Evolutionary conservation across 2,797 vertebrate species (phyloP).

Genomic region (Sparus aurata): DNA sequence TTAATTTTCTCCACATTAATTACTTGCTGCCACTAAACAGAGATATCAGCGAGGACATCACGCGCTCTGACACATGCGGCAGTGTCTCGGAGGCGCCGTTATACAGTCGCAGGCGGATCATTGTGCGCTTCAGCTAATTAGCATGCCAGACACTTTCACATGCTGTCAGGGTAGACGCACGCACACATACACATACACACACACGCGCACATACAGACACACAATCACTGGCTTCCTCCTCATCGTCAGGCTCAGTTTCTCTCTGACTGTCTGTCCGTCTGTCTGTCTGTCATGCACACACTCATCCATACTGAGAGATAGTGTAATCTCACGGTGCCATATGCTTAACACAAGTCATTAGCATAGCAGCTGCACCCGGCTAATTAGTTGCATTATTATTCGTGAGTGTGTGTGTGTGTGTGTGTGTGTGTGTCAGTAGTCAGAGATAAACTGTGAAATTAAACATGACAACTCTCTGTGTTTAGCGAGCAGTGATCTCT

Average conservation of each 20-base stretch:
- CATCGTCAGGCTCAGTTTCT: conserved; percentile 39
- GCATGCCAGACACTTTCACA: conserved; percentile 66
- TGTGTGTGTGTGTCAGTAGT: conserved; percentile 57
- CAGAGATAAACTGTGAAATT: conserved; percentile 73
- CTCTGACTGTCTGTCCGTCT: not conserved
- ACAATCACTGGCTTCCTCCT: not conserved
- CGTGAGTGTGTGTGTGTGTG: conserved; percentile 35
- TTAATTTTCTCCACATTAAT: conserved; percentile 49
- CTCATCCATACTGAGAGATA: conserved; percentile 53
- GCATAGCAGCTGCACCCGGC: conserved; percentile 68
- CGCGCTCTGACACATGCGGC: conserved; percentile 48
- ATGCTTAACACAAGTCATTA: conserved; percentile 73
- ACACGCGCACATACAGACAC: conserved; percentile 20
- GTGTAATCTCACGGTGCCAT: conserved; percentile 76
- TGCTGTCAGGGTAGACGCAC: conserved; percentile 41
- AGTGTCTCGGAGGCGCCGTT: conserved; percentile 44
- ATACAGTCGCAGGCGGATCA: conserved; percentile 52
- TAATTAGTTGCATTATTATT: conserved; percentile 77
- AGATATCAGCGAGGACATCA: conserved; percentile 75
- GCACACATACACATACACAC: conserved; percentile 1
- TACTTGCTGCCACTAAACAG: conserved; percentile 49
- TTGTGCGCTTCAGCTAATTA: conserved; percentile 59
- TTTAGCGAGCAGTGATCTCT: conserved; percentile 38
- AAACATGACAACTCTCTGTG: conserved; percentile 66
- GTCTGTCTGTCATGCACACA: conserved; percentile 43